Evolutionary conservation across 2,797 vertebrate species (phyloP).

Genomic region (Anguilla megastoma): DNA sequence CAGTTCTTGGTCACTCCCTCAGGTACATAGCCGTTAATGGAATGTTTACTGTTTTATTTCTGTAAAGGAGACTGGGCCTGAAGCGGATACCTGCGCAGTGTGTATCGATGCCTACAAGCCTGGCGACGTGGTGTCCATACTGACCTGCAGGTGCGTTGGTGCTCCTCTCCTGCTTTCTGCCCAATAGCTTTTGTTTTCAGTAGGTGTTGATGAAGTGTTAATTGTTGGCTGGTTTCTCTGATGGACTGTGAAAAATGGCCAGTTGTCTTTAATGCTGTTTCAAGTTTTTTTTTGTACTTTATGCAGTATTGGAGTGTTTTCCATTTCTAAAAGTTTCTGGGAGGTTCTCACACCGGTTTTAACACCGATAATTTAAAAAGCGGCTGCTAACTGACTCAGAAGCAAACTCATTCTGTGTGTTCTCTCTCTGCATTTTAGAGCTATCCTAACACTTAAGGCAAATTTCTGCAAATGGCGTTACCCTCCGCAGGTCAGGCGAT

Average conservation of each 20-base stretch:
- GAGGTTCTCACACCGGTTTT: not conserved
- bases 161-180: not conserved
- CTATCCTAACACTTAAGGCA: not conserved
- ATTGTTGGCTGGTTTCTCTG: not conserved
- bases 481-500: not conserved
- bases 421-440: not conserved
- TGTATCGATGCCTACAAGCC: conserved; percentile 12
- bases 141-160: not conserved
- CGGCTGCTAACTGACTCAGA: not conserved
- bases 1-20: not conserved
- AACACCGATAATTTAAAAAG: not conserved
- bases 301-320: not conserved
- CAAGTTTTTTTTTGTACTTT: not conserved
- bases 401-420: not conserved
- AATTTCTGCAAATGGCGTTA: not conserved
- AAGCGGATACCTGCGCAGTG: conserved; percentile 9
- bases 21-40: not conserved
- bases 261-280: not conserved
- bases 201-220: not conserved
- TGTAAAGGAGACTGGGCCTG: not conserved
- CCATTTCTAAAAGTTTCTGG: not conserved
- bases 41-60: not conserved
- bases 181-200: not conserved
- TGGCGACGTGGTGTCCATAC: conserved; percentile 9
- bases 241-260: not conserved